Evolutionary conservation across 2,113 vertebrate species (phyloP), one percentile per base, ranked within the genome.

Genomic region (Mus spicilegus): DNA sequence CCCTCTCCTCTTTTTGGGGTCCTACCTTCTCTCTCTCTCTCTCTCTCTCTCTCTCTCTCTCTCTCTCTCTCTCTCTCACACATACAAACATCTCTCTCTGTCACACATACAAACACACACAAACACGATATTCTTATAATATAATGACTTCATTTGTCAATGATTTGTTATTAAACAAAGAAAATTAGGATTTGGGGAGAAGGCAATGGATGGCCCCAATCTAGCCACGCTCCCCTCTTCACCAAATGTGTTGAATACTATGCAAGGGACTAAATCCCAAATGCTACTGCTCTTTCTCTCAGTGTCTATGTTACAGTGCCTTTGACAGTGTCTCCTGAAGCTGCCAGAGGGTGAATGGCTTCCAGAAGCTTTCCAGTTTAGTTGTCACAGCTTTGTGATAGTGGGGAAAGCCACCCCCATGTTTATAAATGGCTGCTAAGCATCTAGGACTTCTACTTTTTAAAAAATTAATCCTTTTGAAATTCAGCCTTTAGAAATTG

Each of bases 401-500:
- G 16, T 78, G 1, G 19, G 28, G 3, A 46, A 39, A 63, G 0
- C 78, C 7, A 12, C 19, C 46, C 22, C 72, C 22, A 42, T 75
- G 54, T 67, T 84, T 86, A 82, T 0, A 78, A 69, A 77, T 54
- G 51, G 49, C 46, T 82, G 9, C 42, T 42, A 63, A 80, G 42
- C 75, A 33, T 85, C 24, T 54, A 24, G 75, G 26, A 10, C 70
- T 89, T 88, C 56, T 26, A 16, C 2, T 77, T 85, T 96, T 11
- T 11, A 12, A 67, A 67, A 65, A 12, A 78, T 49, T 87, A 16
- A 73, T 7, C 39, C n/a, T 70, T n/a, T 61, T 42, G 8, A n/a
- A 82, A 67, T 28, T 88, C 2, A 95, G 61, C 49, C 36, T 95
- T 73, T 90, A 84, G 61, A 77, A 87, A 75, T 70, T 33, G n/a